Base-by-base conservation (phyloP, 2,888 invertebrate species). In the Andrena hattorfiana region DNA sequence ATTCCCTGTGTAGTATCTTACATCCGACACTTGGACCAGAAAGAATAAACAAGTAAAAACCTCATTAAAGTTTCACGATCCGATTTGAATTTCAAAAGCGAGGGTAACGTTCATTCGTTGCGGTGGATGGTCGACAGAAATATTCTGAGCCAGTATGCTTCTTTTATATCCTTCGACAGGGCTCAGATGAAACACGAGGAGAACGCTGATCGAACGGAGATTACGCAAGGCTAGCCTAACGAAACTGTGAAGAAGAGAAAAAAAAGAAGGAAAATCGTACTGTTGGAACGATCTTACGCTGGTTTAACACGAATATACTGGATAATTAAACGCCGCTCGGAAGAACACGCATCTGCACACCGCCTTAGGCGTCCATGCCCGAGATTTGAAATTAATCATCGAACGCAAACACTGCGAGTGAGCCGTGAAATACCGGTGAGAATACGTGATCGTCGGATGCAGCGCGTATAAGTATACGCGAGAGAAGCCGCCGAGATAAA, bases 41-140 rank as follows among this genome's bases (percentile, higher is more conserved):
- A 42, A 42, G 42, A 42, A 42, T 42, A 42, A 16, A 42, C 42
- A 42, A 42, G 42, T 42, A 26, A 23, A 4, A 54, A 28, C 35
- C 30, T 64, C 48, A 48, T 70, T 56, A 54, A 76, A 63, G 72
- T 71, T 76, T 63, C 71, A 64, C 76, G 71, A 51, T 56, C 8
- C 42, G 13, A 30, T 70, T 60, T n/a, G 42, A 51, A 69, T 49
- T 23, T 54, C 54, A 54, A 54, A n/a, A 54, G 54, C n/a, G 23
- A 20, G 8, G 54, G 54, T 54, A 23, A 54, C 54, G 20, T 54
- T 23, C 8, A 20, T 54, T 54, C 23, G 54, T 54, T 20, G 54
- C 54, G n/a, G 42, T 42, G 42, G 42, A 4, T 23, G 23, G 54
- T 23, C 23, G 8, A 6, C 54, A 54, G 54, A 54, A 54, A 23